A percentile compares a stretch with the other conserved stretches of the same genome.
Evolutionary conservation across 2,888 invertebrate genomes (phyloP).

Genomic region (Trachelus troglodyta): DNA sequence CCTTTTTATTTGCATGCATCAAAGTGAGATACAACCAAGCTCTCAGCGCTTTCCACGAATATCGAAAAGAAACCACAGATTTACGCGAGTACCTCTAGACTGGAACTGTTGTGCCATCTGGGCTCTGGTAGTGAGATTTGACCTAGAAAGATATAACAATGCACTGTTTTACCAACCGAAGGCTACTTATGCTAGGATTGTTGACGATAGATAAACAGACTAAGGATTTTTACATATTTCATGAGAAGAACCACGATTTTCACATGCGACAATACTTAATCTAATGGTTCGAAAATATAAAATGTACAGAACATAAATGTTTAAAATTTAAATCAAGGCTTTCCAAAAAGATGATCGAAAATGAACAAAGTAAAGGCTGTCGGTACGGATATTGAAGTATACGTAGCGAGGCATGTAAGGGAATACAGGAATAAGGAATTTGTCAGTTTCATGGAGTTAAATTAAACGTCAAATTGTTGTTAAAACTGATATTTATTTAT

Average conservation of each 20-base stretch:
- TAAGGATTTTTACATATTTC: not conserved
- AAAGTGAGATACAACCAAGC: too few relatives aligned
- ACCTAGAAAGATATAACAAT: not conserved
- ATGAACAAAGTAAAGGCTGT: too few relatives aligned
- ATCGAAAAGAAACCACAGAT: too few relatives aligned
- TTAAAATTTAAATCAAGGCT: too few relatives aligned
- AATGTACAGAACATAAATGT: not conserved
- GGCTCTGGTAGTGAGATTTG: not conserved
- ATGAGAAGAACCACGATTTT: not conserved
- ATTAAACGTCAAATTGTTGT: not conserved
- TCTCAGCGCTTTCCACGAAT: too few relatives aligned
- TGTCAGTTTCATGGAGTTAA: not conserved
- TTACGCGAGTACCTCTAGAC: not conserved
- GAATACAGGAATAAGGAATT: not conserved
- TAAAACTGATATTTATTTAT: slow-evolving; percentile 6
- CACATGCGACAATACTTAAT: not conserved
- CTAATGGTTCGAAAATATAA: not conserved
- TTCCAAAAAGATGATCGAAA: too few relatives aligned
- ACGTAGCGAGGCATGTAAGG: not conserved
- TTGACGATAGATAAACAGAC: not conserved
- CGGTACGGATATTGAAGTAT: not conserved
- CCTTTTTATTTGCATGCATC: too few relatives aligned
- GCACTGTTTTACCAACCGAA: not conserved
- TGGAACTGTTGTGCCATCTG: not conserved
- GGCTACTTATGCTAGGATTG: not conserved